Conservation (phyloP, 2,797 vertebrate species). For the Knipowitschia caucasica region DNA sequence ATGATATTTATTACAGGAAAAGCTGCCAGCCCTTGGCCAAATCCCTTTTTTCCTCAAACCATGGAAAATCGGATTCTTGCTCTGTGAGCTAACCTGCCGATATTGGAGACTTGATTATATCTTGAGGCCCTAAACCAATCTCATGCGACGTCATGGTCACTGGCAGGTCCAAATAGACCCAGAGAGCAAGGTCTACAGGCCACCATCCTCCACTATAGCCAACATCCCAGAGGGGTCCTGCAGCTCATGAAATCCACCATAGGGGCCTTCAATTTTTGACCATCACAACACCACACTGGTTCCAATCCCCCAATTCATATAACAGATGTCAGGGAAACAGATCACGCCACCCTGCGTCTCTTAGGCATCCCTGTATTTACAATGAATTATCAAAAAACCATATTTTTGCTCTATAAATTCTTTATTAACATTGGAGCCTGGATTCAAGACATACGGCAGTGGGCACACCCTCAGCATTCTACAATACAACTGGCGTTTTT, state of each 20-base stretch:
- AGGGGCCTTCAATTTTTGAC: slow-evolving; percentile 17
- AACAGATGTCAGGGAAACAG: slow-evolving; percentile 9
- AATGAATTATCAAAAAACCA: slow-evolving; percentile 9
- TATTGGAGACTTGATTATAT: slow-evolving; percentile 48
- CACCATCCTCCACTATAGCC: slow-evolving; percentile 44
- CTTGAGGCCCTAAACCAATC: slow-evolving; percentile 50
- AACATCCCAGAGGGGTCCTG: slow-evolving; percentile 27
- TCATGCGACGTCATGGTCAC: slow-evolving; percentile 63
- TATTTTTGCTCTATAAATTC: slow-evolving; percentile 2
- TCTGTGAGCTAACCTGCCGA: slow-evolving; percentile 27
- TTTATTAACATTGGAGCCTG: slow-evolving; percentile 5
- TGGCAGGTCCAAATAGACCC: slow-evolving; percentile 59
- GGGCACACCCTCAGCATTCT: slow-evolving; percentile 44
- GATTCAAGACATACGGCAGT: slow-evolving; percentile 19
- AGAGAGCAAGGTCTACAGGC: slow-evolving; percentile 45
- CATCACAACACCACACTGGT: slow-evolving; percentile 29
- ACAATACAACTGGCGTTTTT: slow-evolving; percentile 50
- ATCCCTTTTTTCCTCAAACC: background rate
- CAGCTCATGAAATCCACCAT: slow-evolving; percentile 44
- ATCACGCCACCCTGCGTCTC: background rate
- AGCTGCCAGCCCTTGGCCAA: no score
- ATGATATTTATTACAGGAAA: no score
- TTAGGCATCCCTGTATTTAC: background rate
- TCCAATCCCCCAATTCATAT: slow-evolving; percentile 26
- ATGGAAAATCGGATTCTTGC: slow-evolving; percentile 29